Base-by-base conservation (phyloP, 2,888 invertebrate species). In the Lobophora halterata region DNA sequence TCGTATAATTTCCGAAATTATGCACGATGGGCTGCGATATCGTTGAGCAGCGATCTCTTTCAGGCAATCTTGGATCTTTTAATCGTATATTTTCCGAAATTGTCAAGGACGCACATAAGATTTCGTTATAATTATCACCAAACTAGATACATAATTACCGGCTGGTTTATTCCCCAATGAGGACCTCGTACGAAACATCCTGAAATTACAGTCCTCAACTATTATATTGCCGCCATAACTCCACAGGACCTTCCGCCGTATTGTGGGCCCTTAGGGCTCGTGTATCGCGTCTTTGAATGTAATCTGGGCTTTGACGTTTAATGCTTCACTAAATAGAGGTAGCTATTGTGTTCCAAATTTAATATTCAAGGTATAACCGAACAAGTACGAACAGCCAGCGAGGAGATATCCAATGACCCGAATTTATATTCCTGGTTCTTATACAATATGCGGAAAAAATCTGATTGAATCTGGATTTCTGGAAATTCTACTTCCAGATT, bases 141-240 rank as follows among this genome's bases (percentile, higher is more conserved):
- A 29, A 30, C 29, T 24, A 5, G 13, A 12, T 11, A 18, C 2
- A 28, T 7, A 7, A 30, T 16, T 12, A 23, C 19, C 9, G n/a
- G 8, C 26, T 12, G 18, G 24, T 17, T 16, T 20, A 19, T 20
- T 31, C 31, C 31, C 26, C 17, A 9, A 21, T 3, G 12, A 21
- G 20, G 19, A 12, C 19, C 18, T 25, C 35, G 13, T 12, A 17
- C 26, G 30, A 23, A 29, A 27, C 21, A 23, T 17, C n/a, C 32
- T 27, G 11, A 28, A 35, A 32, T 32, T 18, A 32, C 23, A 12
- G n/a, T 17, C 21, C 29, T 17, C 11, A 17, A 17, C n/a, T 16
- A 9, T 19, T 10, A 23, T 19, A 21, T 23, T 27, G 38, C 18
- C 14, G 10, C 25, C 26, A 23, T 38, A 26, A 32, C 16, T 38